Evolutionary conservation across 92 coral and sea anemone species (phyloP).

Genomic region (Porites lobata): DNA sequence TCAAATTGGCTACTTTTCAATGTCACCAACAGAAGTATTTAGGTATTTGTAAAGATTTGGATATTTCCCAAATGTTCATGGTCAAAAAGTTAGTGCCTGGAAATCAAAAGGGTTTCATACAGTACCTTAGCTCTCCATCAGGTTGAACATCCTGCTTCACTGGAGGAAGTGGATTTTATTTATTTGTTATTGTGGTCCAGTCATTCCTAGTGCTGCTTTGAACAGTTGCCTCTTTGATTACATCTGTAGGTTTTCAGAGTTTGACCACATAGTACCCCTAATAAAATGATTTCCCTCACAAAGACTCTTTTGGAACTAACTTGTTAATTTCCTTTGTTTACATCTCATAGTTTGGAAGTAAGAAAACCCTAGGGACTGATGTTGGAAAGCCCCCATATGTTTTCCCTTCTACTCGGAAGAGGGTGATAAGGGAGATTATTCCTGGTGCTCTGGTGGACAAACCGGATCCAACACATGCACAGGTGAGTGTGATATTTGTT

Average conservation of each 20-base stretch:
- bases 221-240: background rate
- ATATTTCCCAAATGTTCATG: background rate
- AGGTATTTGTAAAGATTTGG: background rate
- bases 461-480: conserved; percentile 32
- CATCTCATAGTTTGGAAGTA: conserved; percentile 44
- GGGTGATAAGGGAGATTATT: conserved; percentile 43
- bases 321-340: background rate
- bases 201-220: conserved; percentile 3
- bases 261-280: background rate
- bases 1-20: conserved; percentile 9
- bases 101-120: conserved; percentile 4
- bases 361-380: conserved; percentile 31
- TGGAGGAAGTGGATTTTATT: background rate
- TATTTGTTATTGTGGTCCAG: background rate
- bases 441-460: conserved; percentile 29
- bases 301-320: background rate
- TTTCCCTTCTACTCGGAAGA: conserved; percentile 36
- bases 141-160: conserved; percentile 1
- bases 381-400: conserved; percentile 31
- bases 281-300: no score
- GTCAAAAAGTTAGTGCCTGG: background rate
- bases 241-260: no score
- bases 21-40: conserved; percentile 1
- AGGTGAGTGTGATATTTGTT: conserved; percentile 3
- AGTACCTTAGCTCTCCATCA: conserved; percentile 11